phyloP scores from a whole-genome alignment of 2,113 vertebrate species.

The Perognathus longimembris region DNA sequence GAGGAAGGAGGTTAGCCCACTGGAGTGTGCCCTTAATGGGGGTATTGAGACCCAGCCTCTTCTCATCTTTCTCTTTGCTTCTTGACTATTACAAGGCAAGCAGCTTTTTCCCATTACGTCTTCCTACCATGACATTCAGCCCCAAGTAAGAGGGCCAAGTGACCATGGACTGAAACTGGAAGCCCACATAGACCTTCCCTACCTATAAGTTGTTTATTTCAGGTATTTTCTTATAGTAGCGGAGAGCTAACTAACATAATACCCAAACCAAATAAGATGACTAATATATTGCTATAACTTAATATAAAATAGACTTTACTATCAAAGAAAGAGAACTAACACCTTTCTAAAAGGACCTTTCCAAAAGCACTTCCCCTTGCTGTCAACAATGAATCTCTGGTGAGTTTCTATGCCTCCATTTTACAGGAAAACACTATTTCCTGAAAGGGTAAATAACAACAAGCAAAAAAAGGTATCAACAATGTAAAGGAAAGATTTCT shows the following conservation, averaged over 20 bases:
- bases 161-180: background rate
- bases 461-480: background rate
- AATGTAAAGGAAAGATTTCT: background rate
- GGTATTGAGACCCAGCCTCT: background rate
- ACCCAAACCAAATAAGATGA: background rate
- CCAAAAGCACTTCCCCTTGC: background rate
- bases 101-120: background rate
- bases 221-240: background rate
- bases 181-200: background rate
- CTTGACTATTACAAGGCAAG: background rate
- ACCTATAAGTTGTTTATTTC: background rate
- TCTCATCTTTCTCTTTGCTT: background rate
- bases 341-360: background rate
- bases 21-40: background rate
- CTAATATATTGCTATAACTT: background rate
- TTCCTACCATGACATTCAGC: background rate
- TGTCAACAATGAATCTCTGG: background rate
- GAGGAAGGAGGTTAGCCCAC: background rate
- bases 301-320: conserved; percentile 38
- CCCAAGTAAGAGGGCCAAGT: background rate
- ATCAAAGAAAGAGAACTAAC: background rate
- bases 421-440: background rate
- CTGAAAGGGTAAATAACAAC: background rate
- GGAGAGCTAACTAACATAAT: background rate
- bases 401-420: background rate